Evolutionary conservation across 2,888 invertebrate species (phyloP), one percentile per base, ranked within the genome.

Genomic region (Bruchidius siliquastri): DNA sequence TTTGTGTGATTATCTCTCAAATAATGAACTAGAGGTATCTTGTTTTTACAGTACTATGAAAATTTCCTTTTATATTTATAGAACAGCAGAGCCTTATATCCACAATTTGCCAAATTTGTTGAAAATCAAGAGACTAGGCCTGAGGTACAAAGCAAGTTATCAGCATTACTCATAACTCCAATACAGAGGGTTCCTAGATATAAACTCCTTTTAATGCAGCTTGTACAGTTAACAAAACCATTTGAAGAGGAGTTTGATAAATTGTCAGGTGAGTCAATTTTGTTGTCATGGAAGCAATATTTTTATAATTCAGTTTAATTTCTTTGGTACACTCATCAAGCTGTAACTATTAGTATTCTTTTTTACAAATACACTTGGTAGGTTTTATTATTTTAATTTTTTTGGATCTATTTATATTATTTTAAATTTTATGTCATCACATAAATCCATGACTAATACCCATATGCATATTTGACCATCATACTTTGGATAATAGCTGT

Each of bases 141-240:
- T 8, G 93, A 93, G 84, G 91, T 94, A 70, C 90, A 90, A 78
- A 89, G 88, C 68, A 93, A 93, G 83, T 85, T 94, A 3, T 91
- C 92, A 74, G 91, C 94, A 0, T 86, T 94, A 68, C 87, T 94
- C 78, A 94, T 94, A 77, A 91, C 91, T 1, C 94, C 94, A 20
- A 92, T 95, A 79, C 94, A 95, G 84, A 87, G 94, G 80, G 89
- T 95, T 72, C 94, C 94, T 0, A 89, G 94, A 71, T 94, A 94
- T 83, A 91, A 92, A 81, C 86, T 94, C 69, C 86, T 94, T 20
- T 85, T 94, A 71, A 90, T 91, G 81, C 92, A 94, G 83, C 89
- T 94, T 10, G 81, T 92, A 74, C 77, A 82, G 75, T 74, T 81
- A 21, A 80, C 83, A 4, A 77, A 76, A 26, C 78, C 81, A 13